Conservation (phyloP, 1,140 invertebrate species). For the Scylla paramamosain region DNA sequence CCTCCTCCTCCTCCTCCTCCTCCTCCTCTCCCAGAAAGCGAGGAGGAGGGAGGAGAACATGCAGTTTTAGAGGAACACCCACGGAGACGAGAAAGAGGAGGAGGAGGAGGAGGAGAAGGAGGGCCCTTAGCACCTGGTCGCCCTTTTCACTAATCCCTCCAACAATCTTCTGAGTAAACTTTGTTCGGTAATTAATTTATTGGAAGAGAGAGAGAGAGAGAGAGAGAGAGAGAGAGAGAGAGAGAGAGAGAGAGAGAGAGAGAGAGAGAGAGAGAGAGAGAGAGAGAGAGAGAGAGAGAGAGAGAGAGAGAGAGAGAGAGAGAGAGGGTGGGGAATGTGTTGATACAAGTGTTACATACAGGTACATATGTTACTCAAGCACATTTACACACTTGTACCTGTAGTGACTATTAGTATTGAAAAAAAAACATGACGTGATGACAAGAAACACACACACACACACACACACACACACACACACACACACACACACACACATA, state of each 20-base stretch:
- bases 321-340: background rate
- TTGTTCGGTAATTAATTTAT: conserved; percentile 66
- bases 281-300: background rate
- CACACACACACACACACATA: background rate
- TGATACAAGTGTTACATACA: too few species aligned
- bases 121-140: conserved; percentile 51
- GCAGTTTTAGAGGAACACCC: background rate
- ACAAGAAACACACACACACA: too few species aligned
- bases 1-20: too few species aligned
- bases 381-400: too few species aligned
- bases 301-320: conserved; percentile 20
- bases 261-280: conserved; percentile 20
- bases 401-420: too few species aligned
- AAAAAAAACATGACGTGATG: too few species aligned
- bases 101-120: conserved; percentile 17
- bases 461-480: background rate
- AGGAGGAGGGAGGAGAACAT: too few species aligned
- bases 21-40: too few species aligned
- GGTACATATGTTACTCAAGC: too few species aligned
- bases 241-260: conserved; percentile 43
- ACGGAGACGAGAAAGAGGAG: background rate
- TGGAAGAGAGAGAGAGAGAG: background rate
- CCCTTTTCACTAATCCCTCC: conserved; percentile 43
- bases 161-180: conserved; percentile 58
- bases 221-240: conserved; percentile 46